Conservation (phyloP, 2,888 invertebrate genomes). For the Tenthredo notha region DNA sequence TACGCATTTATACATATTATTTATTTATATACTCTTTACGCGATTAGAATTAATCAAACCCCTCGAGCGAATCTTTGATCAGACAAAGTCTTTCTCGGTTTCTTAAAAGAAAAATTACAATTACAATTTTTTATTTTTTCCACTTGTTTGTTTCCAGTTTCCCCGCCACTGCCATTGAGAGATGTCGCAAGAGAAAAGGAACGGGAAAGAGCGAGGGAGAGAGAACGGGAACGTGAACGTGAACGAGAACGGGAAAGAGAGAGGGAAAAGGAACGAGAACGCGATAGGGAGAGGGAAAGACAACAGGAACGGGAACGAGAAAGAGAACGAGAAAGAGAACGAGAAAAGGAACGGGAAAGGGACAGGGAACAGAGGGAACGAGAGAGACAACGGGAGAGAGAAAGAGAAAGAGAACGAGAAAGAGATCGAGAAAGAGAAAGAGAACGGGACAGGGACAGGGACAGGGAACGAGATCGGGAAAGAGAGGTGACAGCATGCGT, state of each 20-base stretch:
- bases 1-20: constrained; percentile 9
- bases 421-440: constrained; percentile 62
- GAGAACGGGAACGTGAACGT: constrained; percentile 57
- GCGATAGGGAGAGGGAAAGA: constrained; percentile 65
- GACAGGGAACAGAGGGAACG: constrained; percentile 58
- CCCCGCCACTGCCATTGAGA: constrained; percentile 70
- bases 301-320: constrained; percentile 68
- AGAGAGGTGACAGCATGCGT: constrained; percentile 73
- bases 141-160: constrained; percentile 66
- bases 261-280: constrained; percentile 55
- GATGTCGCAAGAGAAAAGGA: constrained; percentile 69
- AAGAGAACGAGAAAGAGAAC: constrained; percentile 56
- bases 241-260: constrained; percentile 57
- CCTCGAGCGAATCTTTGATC: neutral
- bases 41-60: neutral
- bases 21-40: neutral
- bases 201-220: constrained; percentile 63
- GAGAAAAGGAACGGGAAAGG: constrained; percentile 64
- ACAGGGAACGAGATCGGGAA: constrained; percentile 67
- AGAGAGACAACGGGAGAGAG: constrained; percentile 60
- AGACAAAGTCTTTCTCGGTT: neutral
- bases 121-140: neutral
- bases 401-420: constrained; percentile 54
- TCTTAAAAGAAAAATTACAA: neutral
- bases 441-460: constrained; percentile 64